Evolutionary conservation across 2,797 vertebrate genomes (phyloP).

Genomic region (Gephyroberyx darwinii): DNA sequence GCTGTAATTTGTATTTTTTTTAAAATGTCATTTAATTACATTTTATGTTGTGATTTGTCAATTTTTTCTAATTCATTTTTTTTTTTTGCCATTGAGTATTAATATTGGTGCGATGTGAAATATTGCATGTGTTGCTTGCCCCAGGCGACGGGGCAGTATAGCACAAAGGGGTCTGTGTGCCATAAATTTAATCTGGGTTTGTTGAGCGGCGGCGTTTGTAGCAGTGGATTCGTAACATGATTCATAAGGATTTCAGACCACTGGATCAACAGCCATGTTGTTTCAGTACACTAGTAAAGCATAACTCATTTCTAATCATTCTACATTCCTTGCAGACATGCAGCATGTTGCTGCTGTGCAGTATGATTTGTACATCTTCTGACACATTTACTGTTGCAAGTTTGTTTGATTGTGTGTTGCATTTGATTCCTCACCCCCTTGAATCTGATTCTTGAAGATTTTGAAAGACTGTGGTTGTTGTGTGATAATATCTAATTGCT

Average conservation of each 20-base stretch:
- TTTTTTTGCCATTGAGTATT: slow-evolving; percentile 3
- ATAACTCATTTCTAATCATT: slow-evolving; percentile 21
- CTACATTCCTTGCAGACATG: slow-evolving; percentile 19
- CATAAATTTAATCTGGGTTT: slow-evolving; percentile 12
- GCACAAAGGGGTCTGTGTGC: not conserved
- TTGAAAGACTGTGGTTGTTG: not conserved
- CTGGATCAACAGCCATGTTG: slow-evolving; percentile 42
- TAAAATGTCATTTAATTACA: not conserved
- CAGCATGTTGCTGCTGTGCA: slow-evolving; percentile 22
- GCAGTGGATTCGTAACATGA: slow-evolving; percentile 34
- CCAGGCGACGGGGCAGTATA: not conserved
- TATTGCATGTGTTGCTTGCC: not conserved
- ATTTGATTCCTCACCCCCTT: not conserved
- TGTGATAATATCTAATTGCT: not conserved
- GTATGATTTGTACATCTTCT: slow-evolving; percentile 16
- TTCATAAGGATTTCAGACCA: slow-evolving; percentile 47
- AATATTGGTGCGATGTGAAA: not conserved
- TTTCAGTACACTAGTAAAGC: slow-evolving; percentile 33
- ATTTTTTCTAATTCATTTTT: not conserved
- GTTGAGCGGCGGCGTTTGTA: slow-evolving; percentile 25
- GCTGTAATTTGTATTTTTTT: not conserved
- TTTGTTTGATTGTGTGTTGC: slow-evolving; percentile 15
- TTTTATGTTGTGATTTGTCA: not conserved
- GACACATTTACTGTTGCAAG: slow-evolving; percentile 6
- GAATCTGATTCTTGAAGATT: slow-evolving; percentile 7